These are phyloP conservation scores for Zaprionus africanus DNA, from an alignment of 1,140 invertebrate genomes.

Conservation along the genomic window DNA sequence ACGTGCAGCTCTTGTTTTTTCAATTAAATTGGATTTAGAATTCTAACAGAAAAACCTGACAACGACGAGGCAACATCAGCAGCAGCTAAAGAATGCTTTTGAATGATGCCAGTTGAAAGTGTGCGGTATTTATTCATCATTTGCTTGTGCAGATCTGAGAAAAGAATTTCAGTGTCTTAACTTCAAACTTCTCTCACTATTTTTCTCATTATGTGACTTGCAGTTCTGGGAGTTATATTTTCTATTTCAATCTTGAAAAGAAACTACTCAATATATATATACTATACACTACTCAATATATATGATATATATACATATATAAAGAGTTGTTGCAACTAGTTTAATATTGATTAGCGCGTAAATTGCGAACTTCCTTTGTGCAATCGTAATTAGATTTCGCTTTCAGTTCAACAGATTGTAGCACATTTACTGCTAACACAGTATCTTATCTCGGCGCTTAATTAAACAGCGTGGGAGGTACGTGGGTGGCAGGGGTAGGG, in stretches of 20 bases:
- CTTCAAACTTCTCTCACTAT: too few species aligned
- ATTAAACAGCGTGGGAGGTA: conserved; percentile 53
- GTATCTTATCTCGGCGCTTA: conserved; percentile 72
- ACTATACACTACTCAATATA: conserved; percentile 23
- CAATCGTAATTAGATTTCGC: conserved; percentile 62
- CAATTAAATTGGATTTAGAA: conserved; percentile 63
- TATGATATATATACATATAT: too few species aligned
- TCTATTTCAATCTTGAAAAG: not conserved
- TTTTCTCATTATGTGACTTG: not conserved
- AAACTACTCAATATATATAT: conserved; percentile 19
- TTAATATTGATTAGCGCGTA: conserved; percentile 41
- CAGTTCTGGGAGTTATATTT: not conserved
- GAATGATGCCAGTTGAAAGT: conserved; percentile 7
- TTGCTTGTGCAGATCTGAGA: not conserved
- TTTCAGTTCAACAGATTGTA: conserved; percentile 63
- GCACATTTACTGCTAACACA: conserved; percentile 61
- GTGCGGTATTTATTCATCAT: conserved; percentile 13
- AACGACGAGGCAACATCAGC: not conserved
- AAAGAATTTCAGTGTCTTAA: not conserved
- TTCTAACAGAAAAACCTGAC: not conserved
- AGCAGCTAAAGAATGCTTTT: not conserved
- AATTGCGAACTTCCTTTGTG: conserved; percentile 41
- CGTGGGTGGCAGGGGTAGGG: not conserved
- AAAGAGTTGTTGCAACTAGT: conserved; percentile 32
- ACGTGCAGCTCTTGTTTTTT: conserved; percentile 55